Percentiles rank a stretch among this genome's conserved stretches.
These are phyloP conservation scores for Catostomus latipinnis DNA, from an alignment of 2,797 vertebrate species.

Conservation along the genomic window DNA sequence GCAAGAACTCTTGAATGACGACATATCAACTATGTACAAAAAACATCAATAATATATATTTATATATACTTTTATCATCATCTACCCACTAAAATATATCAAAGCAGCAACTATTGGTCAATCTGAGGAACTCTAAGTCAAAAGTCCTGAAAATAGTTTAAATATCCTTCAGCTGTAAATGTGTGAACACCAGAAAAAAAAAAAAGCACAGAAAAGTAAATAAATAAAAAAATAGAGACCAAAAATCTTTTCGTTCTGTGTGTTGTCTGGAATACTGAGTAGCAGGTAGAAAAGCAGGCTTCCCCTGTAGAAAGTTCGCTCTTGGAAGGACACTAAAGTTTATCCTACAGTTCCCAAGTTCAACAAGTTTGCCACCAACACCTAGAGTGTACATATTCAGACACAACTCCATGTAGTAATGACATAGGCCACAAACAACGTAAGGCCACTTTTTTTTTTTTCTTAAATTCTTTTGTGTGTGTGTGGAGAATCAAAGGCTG, in stretches of 20 bases:
- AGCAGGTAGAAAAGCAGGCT: slow-evolving; percentile 69
- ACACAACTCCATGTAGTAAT: slow-evolving; percentile 60
- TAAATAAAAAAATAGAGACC: slow-evolving; percentile 71
- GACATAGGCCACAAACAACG: slow-evolving; percentile 71
- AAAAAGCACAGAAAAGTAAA: slow-evolving; percentile 65
- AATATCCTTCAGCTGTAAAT: slow-evolving; percentile 85
- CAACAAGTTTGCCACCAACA: slow-evolving; percentile 44
- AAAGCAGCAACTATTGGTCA: slow-evolving; percentile 96
- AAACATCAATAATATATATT: slow-evolving; percentile 78
- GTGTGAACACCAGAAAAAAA: slow-evolving; percentile 65
- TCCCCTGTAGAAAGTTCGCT: slow-evolving; percentile 75
- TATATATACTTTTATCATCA: slow-evolving; percentile 72
- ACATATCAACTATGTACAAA: slow-evolving; percentile 80
- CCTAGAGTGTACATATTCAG: slow-evolving; percentile 57
- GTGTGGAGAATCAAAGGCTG: no score
- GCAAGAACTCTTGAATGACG: slow-evolving; percentile 79
- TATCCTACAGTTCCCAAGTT: slow-evolving; percentile 64
- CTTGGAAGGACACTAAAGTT: slow-evolving; percentile 59
- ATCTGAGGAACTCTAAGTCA: slow-evolving; percentile 82
- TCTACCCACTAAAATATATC: slow-evolving; percentile 80
- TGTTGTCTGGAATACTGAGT: slow-evolving; percentile 78
- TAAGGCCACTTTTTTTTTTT: slow-evolving; percentile 68
- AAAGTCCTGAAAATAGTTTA: slow-evolving; percentile 74
- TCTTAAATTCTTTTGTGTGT: slow-evolving; percentile 32
- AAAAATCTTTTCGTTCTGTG: slow-evolving; percentile 69